Percentiles rank a stretch among this genome's conserved stretches.
phyloP scores from a whole-genome alignment of 2,113 vertebrate genomes.

The Rattus rattus region DNA sequence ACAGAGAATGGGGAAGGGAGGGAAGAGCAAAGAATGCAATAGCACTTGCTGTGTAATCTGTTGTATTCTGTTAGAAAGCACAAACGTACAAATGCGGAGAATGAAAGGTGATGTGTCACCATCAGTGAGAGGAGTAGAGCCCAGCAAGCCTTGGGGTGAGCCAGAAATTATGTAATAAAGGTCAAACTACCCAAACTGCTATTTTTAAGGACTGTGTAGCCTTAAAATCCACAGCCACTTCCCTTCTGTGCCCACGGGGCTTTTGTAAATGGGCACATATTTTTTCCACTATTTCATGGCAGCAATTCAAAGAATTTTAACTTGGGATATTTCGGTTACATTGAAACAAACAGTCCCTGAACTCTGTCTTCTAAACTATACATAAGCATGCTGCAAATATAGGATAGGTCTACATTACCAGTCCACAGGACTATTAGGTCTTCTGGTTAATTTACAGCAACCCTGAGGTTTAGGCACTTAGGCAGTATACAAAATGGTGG shows the following conservation, averaged over 20 bases:
- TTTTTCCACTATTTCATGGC: neutral
- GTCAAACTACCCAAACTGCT: neutral
- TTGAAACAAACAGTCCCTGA: constrained; percentile 49
- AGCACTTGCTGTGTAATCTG: neutral
- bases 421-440: neutral
- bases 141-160: constrained; percentile 2
- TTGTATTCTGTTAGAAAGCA: constrained; percentile 27
- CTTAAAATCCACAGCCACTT: constrained; percentile 59
- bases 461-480: constrained; percentile 21
- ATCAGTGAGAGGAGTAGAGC: neutral
- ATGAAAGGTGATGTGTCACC: neutral
- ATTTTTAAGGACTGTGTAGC: constrained; percentile 48
- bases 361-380: constrained; percentile 59
- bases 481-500: constrained; percentile 11
- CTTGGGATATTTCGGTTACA: constrained; percentile 40
- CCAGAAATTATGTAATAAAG: constrained; percentile 31
- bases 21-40: neutral
- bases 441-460: constrained; percentile 18
- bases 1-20: constrained; percentile 30
- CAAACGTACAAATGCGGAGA: neutral
- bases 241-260: neutral
- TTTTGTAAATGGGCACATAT: constrained; percentile 42
- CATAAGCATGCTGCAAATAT: neutral
- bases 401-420: neutral
- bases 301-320: constrained; percentile 60